Base-by-base conservation (phyloP, 2,113 vertebrate species). In the Dromas ardeola region DNA sequence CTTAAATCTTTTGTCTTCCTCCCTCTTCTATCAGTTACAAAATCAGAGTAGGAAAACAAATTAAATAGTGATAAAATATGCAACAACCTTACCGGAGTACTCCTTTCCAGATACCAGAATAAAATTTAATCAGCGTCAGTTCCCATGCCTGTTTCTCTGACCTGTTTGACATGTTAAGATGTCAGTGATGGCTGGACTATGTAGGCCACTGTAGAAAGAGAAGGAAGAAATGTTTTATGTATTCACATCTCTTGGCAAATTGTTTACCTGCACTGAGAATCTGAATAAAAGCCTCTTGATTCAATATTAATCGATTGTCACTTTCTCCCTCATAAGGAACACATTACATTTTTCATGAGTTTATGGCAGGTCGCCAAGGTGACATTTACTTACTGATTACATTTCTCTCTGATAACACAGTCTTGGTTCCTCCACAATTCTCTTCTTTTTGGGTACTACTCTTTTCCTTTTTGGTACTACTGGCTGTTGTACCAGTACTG, bases 141-240 rank as follows among this genome's bases (percentile, higher is more conserved):
- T 95, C 69, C 53, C 26, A 43, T 78, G 25, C 16, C 20, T 85
- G 4, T 58, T 89, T 80, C 66, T 89, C 61, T 90, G 69, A 43
- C 26, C 36, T 67, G 15, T 50, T 80, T 93, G 53, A 84, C 38
- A 86, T 1, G 4, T 13, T 81, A 52, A 42, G 79, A 42, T 53
- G 62, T 79, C 81, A 95, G 42, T 81, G 88, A 86, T 66, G 58
- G 56, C 30, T 83, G 29, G 67, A 91, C 82, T 36, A 5, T 50
- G 47, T 66, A 65, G 69, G 3, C 13, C 53, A 55, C 34, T 65
- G 16, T 26, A 79, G 76, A 71, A 85, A 81, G 58, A 91, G 47
- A 90, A 88, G n/a, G 65, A 83, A 86, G 36, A 86, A 77, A 88
- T 91, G 52, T 91, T 96, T 97, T 78, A 71, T 87, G 42, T 80